phyloP scores from a whole-genome alignment of 2,113 vertebrate genomes.

The Laticauda laticaudata region DNA sequence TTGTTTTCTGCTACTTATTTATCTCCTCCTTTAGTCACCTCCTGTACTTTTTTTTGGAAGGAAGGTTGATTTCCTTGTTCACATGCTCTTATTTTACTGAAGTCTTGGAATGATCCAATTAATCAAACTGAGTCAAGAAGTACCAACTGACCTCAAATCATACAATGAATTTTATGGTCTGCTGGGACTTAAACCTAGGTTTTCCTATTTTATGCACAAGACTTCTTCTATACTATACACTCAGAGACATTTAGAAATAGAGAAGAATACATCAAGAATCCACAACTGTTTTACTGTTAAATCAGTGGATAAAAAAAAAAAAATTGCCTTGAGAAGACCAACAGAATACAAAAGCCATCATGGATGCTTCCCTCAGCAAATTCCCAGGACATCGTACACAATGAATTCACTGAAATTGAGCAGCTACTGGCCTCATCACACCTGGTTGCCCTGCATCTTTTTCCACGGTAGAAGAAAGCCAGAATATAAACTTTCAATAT shows the following conservation, averaged over 20 bases:
- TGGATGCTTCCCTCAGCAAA: not conserved
- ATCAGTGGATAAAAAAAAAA: not conserved
- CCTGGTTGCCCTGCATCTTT: not conserved
- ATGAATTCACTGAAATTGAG: not conserved
- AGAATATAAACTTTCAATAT: not conserved
- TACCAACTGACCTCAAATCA: not conserved
- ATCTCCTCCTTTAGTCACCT: not conserved
- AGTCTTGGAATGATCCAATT: not conserved
- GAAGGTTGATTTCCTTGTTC: not conserved
- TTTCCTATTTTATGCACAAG: not conserved
- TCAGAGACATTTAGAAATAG: not conserved
- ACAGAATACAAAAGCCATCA: not conserved
- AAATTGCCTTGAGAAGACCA: not conserved
- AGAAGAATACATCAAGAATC: not conserved
- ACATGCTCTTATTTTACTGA: not conserved
- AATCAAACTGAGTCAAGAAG: not conserved
- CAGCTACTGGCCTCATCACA: not conserved
- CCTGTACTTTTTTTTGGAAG: not conserved
- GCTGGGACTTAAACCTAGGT: not conserved
- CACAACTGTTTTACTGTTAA: not conserved
- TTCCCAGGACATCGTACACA: not conserved
- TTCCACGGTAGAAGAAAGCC: not conserved
- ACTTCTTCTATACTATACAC: not conserved
- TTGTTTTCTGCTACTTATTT: not conserved
- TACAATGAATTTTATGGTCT: not conserved